Conservation (phyloP, 2,888 invertebrate species). For the Diogma glabrata region DNA sequence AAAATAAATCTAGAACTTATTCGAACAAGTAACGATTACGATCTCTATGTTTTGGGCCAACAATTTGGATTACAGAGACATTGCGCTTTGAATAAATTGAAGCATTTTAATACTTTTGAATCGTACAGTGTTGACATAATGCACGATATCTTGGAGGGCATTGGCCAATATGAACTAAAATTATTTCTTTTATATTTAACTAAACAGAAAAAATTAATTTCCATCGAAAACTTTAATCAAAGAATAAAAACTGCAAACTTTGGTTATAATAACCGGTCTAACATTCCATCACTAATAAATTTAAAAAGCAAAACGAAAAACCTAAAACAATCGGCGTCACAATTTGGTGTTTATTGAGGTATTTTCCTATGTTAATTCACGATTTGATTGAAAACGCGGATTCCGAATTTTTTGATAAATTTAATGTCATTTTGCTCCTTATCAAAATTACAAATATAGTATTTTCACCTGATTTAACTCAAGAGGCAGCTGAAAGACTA, state of each 20-base stretch:
- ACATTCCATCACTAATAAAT: not conserved
- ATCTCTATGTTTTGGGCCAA: not conserved
- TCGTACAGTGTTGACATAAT: not conserved
- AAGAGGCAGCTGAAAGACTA: not conserved
- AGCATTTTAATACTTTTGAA: not conserved
- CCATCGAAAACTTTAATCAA: not conserved
- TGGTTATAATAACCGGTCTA: not conserved
- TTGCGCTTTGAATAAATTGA: not conserved
- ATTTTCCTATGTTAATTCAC: not conserved
- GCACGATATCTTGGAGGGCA: not conserved
- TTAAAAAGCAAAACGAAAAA: not conserved
- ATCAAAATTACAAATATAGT: not conserved
- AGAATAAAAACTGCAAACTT: not conserved
- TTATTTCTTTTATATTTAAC: not conserved
- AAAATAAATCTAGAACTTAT: not conserved
- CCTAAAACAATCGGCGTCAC: not conserved
- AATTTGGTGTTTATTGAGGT: slow-evolving; percentile 2
- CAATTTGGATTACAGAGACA: not conserved
- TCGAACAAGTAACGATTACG: not conserved
- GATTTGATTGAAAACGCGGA: not conserved
- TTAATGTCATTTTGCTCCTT: not conserved
- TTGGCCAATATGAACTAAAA: not conserved
- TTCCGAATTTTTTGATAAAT: not conserved
- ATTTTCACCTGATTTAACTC: not conserved
- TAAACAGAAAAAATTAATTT: not conserved